Evolutionary conservation across 2,888 invertebrate genomes (phyloP).

Genomic region (Latheticus oryzae): DNA sequence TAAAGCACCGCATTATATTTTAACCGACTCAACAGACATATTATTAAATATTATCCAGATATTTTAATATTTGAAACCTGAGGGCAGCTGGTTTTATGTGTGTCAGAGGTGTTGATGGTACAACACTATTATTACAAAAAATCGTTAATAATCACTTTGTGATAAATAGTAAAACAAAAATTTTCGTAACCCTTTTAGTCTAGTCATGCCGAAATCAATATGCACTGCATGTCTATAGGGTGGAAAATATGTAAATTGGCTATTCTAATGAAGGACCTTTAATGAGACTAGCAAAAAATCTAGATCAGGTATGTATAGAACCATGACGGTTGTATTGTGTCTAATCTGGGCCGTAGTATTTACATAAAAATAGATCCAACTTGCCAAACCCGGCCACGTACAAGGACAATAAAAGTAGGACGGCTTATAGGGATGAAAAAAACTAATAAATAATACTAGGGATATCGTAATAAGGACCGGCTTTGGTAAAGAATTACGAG

Average conservation of each 20-base stretch:
- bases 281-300: slow-evolving; percentile 40
- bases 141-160: slow-evolving; percentile 31
- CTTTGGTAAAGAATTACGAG: slow-evolving; percentile 37
- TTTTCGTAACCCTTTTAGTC: slow-evolving; percentile 10
- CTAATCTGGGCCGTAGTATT: slow-evolving; percentile 42
- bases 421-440: slow-evolving; percentile 44
- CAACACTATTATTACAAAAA: slow-evolving; percentile 52
- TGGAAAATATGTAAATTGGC: slow-evolving; percentile 26
- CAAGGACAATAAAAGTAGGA: slow-evolving; percentile 44
- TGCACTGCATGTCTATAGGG: slow-evolving; percentile 3
- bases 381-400: slow-evolving; percentile 31
- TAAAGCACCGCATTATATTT: slow-evolving; percentile 61
- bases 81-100: slow-evolving; percentile 60
- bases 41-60: slow-evolving; percentile 64
- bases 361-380: slow-evolving; percentile 29
- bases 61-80: slow-evolving; percentile 61
- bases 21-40: slow-evolving; percentile 59
- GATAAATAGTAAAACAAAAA: neutral
- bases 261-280: slow-evolving; percentile 25
- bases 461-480: slow-evolving; percentile 34
- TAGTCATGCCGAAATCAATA: slow-evolving; percentile 6
- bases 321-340: slow-evolving; percentile 38
- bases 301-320: slow-evolving; percentile 39
- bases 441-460: slow-evolving; percentile 47
- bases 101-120: slow-evolving; percentile 56